Percentiles rank a stretch among this genome's conserved stretches.
phyloP scores from a whole-genome alignment of 2,113 vertebrate species.

The Phasianus colchicus region DNA sequence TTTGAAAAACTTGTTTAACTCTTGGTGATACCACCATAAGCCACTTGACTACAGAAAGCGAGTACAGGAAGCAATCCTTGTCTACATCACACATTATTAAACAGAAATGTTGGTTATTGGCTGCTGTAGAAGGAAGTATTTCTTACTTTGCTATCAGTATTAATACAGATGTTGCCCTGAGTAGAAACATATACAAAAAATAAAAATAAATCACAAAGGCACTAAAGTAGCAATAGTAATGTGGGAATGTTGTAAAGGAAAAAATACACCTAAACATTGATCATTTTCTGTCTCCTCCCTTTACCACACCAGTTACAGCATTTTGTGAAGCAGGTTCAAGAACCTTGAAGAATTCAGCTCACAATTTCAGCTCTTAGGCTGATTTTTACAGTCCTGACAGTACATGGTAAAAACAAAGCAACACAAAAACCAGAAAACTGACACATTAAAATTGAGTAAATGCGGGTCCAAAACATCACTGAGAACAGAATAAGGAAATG shows the following conservation, averaged over 20 bases:
- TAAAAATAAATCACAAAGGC: fast-evolving
- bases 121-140: neutral
- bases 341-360: neutral
- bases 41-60: neutral
- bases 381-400: neutral
- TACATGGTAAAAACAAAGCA: fast-evolving
- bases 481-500: neutral
- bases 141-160: neutral
- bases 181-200: neutral
- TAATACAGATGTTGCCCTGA: neutral
- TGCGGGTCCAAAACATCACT: neutral
- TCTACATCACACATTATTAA: neutral
- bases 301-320: neutral
- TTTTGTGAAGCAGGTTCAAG: neutral
- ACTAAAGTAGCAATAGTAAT: neutral
- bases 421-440: neutral
- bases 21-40: neutral
- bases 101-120: neutral
- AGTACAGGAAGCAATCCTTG: neutral
- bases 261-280: neutral
- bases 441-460: neutral
- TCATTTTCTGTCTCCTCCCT: neutral
- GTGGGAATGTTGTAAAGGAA: neutral
- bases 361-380: neutral
- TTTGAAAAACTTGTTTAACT: neutral